Base-by-base conservation (phyloP, 2,888 invertebrate genomes). In the Alloscopus bannaensis region DNA sequence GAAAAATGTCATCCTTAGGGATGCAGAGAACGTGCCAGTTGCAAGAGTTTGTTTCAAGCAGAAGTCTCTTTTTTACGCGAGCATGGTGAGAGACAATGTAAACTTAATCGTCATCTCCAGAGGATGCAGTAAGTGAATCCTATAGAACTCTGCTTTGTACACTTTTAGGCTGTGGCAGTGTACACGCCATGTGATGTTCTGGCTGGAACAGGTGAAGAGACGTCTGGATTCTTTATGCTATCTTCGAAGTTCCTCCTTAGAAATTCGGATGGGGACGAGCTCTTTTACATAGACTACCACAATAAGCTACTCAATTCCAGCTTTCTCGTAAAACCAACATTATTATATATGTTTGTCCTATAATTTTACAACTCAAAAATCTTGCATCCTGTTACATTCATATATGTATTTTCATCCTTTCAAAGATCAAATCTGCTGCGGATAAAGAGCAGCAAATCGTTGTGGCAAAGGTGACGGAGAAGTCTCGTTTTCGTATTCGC, bases 11-110 rank as follows among this genome's bases (percentile, higher is more conserved):
- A 79, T 84, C 20, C 36, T 85, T 59, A 68, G 82, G 36, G 81
- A 81, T 52, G 47, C 28, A 40, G 73, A 82, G 16, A 69, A 76
- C 59, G 11, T 65, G 60, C 79, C 82, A 50, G 68, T 85, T 73
- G 83, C 82, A 71, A 65, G 84, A 66, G 81, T 81, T 76, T 81
- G 83, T 62, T 84, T 83, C 59, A 84, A 85, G 68, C 82, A 83
- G 69, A 85, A 84, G 52, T 68, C 66, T 60, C 64, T 72, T 36
- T 52, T 78, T 24, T 64, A 60, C 50, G 42, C 75, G 20, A 81
- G 80, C 55, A 65, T 85, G 72, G 84, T 83, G 73, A 70, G 80
- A 13, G 31, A 31, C 55, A 11, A 6, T 55, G 4, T 55, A 4
- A 11, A 13, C 55, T 55, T 26, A 6, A 13, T 24, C 55, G 4